phyloP scores from a whole-genome alignment of 2,888 invertebrate species.

The Eupithecia vulgata region DNA sequence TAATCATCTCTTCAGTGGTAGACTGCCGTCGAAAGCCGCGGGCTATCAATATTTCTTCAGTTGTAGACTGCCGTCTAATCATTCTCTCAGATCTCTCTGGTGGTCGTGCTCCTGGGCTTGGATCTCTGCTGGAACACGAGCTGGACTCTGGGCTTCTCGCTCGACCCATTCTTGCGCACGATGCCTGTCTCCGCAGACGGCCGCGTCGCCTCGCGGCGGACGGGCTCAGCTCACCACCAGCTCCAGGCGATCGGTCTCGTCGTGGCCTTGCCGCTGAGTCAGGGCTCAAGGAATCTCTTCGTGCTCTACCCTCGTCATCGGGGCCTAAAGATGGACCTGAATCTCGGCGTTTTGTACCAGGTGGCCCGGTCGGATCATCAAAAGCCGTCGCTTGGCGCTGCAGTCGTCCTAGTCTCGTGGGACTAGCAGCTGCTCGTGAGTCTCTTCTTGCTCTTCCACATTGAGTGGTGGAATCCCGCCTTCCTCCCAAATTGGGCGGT shows the following conservation, averaged over 20 bases:
- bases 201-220: conserved; percentile 87
- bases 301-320: conserved; percentile 90
- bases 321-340: conserved; percentile 94
- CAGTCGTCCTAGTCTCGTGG: conserved; percentile 87
- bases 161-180: conserved; percentile 86
- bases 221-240: conserved; percentile 92
- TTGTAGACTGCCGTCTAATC: conserved; percentile 94
- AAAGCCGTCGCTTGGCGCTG: conserved; percentile 95
- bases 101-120: conserved; percentile 89
- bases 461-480: conserved; percentile 94
- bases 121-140: conserved; percentile 92
- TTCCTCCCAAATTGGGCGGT: conserved; percentile 81
- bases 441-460: conserved; percentile 88
- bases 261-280: conserved; percentile 92
- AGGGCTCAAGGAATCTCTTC: conserved; percentile 94
- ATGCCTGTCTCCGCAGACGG: conserved; percentile 90
- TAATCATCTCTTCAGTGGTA: conserved; percentile 96
- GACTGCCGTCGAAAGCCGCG: conserved; percentile 95
- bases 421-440: conserved; percentile 86
- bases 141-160: conserved; percentile 88
- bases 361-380: conserved; percentile 92
- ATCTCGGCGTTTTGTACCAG: conserved; percentile 87
- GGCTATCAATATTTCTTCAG: conserved; percentile 95
- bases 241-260: conserved; percentile 91
- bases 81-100: conserved; percentile 85